Evolutionary conservation across 2,888 invertebrate species (phyloP).

Genomic region (Branchipolynoe longqiensis): DNA sequence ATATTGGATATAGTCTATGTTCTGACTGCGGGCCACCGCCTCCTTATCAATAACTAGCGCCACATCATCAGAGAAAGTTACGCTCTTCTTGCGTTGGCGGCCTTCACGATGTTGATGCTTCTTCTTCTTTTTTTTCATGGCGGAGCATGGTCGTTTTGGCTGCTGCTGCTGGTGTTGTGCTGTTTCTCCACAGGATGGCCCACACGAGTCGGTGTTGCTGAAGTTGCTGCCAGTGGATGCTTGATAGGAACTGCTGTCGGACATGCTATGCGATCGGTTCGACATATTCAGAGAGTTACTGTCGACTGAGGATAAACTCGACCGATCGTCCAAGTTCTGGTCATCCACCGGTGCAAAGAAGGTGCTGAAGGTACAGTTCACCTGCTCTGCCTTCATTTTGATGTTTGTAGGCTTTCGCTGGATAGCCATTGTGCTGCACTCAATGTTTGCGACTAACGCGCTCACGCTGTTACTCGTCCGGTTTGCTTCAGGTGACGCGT

Average conservation of each 20-base stretch:
- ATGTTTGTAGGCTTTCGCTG: neutral
- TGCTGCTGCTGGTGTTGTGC: neutral
- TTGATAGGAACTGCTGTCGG: conserved; percentile 40
- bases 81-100: conserved; percentile 34
- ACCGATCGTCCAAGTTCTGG: conserved; percentile 2
- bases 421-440: conserved; percentile 10
- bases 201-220: conserved; percentile 18
- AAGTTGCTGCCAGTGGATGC: conserved; percentile 13
- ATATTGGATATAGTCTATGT: conserved; percentile 56
- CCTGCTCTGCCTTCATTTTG: conserved; percentile 20
- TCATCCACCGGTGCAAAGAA: conserved; percentile 36
- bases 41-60: conserved; percentile 34
- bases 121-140: conserved; percentile 44
- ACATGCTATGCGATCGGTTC: neutral
- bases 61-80: conserved; percentile 58
- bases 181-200: neutral
- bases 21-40: conserved; percentile 10
- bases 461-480: conserved; percentile 19
- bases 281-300: neutral
- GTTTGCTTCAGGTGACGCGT: neutral
- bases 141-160: neutral
- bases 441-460: conserved; percentile 15
- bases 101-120: no score
- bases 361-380: conserved; percentile 20
- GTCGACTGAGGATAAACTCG: conserved; percentile 37